Percentiles rank a stretch among this genome's conserved stretches.
Evolutionary conservation across 2,888 invertebrate species (phyloP).

Genomic region (Lottia gigantea): DNA sequence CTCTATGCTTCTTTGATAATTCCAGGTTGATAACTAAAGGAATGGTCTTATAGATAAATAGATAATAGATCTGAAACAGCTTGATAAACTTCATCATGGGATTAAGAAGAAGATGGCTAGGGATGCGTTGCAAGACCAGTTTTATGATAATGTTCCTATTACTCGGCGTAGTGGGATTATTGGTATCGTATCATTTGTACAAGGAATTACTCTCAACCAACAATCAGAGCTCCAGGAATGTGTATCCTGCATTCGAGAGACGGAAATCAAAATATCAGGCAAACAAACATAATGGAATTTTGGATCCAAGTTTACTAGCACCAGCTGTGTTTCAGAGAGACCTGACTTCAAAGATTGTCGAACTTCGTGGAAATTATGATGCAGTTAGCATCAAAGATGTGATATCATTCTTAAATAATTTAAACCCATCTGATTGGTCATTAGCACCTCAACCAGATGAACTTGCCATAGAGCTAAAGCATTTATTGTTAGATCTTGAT

Average conservation of each 20-base stretch:
- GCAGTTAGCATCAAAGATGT: slow-evolving; percentile 31
- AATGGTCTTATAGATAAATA: too few relatives aligned
- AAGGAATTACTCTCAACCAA: background rate
- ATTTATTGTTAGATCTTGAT: slow-evolving; percentile 43
- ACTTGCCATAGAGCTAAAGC: slow-evolving; percentile 47
- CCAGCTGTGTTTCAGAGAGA: background rate
- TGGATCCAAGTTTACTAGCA: background rate
- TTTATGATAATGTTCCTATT: background rate
- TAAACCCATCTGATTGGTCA: slow-evolving; percentile 52
- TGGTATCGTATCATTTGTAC: background rate
- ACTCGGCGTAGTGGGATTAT: background rate
- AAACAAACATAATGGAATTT: background rate
- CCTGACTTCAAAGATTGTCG: background rate
- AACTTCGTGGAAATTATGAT: slow-evolving; percentile 12
- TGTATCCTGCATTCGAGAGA: background rate
- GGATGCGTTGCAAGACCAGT: background rate
- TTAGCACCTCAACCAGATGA: slow-evolving; percentile 50
- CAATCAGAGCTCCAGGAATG: background rate
- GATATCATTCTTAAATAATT: slow-evolving; percentile 32
- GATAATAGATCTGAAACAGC: too few relatives aligned
- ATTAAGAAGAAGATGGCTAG: slow-evolving; percentile 13
- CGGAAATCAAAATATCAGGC: background rate
- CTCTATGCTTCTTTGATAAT: too few relatives aligned
- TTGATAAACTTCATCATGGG: slow-evolving; percentile 1
- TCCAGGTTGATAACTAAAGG: too few relatives aligned